Evolutionary conservation across 2,797 vertebrate genomes (phyloP), one percentile per base, ranked within the genome.

Genomic region (Gymnoscopelus braueri): DNA sequence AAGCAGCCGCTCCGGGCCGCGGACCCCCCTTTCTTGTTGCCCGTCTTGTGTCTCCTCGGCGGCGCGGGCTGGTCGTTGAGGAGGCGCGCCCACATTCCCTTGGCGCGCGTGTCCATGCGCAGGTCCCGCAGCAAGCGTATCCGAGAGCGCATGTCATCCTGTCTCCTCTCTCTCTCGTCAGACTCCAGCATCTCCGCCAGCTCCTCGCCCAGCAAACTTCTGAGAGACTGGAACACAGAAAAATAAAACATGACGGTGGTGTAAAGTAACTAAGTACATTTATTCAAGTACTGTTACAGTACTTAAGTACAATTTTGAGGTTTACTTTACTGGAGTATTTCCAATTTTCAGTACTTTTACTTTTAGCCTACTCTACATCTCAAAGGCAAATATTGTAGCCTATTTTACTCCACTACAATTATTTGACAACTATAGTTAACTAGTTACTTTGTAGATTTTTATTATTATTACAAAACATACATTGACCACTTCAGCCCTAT

Each of bases 1-100:
- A 98, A 99, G 93, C 97, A 99, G 86, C 95, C 96, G 66, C 96
- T 96, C 78, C 92, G 82, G 53, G 92, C 74, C n/a, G 91, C 60
- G 77, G 95, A 92, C 23, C 92, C 87, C 5, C 87, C 94, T 80
- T 97, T 98, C 94, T 97, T 99, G 77, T 82, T 92, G 60, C 92
- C 90, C 3, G 93, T 78, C 88, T 95, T 96, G 91, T 94, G 87
- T 80, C 84, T 97, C 80, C 92, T 92, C 32, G 91, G 55, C 56
- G 88, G 56, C 57, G 88, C 81, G 48, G 94, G 92, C 69, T 94
- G 91, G 78, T 97, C 96, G 61, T 92, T 95, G 60, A 95, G 90
- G 62, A 96, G 90, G 83, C 95, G 94, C 68, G 93, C 90, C 95
- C 94, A 96, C 84, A 96, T 91, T 51, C 93, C 94, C 80, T 94